Conservation (phyloP, 2,113 vertebrate species). For the Lontra canadensis region DNA sequence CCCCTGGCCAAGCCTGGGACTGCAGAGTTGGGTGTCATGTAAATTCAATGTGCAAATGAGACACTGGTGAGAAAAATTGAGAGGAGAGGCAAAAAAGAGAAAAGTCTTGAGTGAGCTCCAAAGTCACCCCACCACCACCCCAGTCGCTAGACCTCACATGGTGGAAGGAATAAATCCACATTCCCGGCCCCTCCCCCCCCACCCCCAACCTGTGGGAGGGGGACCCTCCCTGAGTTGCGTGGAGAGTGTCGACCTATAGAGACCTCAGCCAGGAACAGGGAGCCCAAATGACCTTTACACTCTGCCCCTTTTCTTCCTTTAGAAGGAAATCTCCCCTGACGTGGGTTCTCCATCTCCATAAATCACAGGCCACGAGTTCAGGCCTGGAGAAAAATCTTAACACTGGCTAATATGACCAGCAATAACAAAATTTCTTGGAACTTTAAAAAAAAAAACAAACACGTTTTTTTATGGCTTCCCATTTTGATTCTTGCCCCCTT, state of each 20-base stretch:
- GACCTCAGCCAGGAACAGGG: neutral
- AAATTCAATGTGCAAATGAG: no score
- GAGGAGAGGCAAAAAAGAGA: neutral
- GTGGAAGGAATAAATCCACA: neutral
- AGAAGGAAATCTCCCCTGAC: neutral
- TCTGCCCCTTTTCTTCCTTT: neutral
- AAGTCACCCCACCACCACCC: no score
- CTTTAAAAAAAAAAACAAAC: neutral
- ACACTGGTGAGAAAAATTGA: fast-evolving
- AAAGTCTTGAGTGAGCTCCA: no score
- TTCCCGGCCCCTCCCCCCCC: neutral
- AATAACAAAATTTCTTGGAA: neutral
- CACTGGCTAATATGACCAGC: neutral
- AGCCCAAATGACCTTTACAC: neutral
- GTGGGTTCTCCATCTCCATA: fast-evolving
- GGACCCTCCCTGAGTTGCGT: neutral
- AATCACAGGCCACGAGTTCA: neutral
- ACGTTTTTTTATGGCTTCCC: neutral
- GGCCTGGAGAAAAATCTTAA: neutral
- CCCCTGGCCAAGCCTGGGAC: neutral
- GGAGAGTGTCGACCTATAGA: fast-evolving
- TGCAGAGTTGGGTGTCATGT: neutral
- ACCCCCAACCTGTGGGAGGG: neutral
- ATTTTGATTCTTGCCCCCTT: neutral
- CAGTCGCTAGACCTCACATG: fast-evolving